These are phyloP conservation scores for Hirudinaria manillensis DNA, from an alignment of 2,888 invertebrate genomes.

Conservation along the genomic window DNA sequence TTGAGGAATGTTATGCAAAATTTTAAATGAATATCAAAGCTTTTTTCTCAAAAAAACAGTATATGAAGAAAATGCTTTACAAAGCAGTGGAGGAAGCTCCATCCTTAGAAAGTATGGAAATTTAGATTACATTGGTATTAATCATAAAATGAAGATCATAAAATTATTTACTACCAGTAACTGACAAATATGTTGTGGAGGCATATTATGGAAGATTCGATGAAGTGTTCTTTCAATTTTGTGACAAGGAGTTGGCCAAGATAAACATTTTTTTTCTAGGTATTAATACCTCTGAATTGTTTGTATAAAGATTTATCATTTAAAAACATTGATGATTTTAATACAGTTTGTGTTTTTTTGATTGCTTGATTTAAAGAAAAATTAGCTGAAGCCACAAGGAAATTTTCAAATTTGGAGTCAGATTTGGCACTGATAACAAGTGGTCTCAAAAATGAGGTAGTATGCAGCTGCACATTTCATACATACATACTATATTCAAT, in stretches of 20 bases:
- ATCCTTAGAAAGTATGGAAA: constrained; percentile 64
- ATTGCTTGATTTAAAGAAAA: constrained; percentile 65
- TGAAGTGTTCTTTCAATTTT: constrained; percentile 87
- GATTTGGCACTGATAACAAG: constrained; percentile 66
- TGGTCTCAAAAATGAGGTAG: constrained; percentile 13
- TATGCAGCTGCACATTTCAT: not conserved
- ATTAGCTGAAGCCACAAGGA: constrained; percentile 90
- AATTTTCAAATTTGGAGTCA: constrained; percentile 80
- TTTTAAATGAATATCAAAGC: not conserved
- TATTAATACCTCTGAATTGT: not conserved
- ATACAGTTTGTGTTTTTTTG: no score
- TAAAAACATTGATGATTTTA: no score
- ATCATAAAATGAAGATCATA: not conserved
- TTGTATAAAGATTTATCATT: no score
- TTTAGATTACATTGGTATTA: not conserved
- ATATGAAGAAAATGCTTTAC: constrained; percentile 89
- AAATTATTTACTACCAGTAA: constrained; percentile 66
- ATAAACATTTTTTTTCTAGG: constrained; percentile 70
- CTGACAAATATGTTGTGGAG: constrained; percentile 68
- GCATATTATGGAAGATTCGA: constrained; percentile 87
- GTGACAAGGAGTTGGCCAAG: constrained; percentile 88
- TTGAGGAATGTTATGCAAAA: not conserved
- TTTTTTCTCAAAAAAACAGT: constrained; percentile 3
- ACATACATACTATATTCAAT: not conserved
- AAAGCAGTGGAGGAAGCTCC: constrained; percentile 84